Evolutionary conservation across 2,113 vertebrate genomes (phyloP).

Genomic region (Neotoma lepida): DNA sequence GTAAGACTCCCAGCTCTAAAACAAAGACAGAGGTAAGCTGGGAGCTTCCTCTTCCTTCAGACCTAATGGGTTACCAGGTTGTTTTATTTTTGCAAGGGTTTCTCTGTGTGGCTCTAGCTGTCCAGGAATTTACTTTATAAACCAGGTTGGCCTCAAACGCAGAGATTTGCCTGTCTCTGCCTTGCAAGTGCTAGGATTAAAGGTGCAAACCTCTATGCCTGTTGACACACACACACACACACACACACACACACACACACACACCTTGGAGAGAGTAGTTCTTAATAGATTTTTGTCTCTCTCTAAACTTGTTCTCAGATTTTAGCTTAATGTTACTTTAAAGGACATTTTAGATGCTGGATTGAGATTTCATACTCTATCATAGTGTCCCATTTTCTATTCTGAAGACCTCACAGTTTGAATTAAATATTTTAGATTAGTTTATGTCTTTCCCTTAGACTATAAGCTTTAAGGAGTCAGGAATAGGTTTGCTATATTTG

Average conservation of each 20-base stretch:
- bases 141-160: not conserved
- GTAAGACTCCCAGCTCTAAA: not conserved
- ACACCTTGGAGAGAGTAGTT: not conserved
- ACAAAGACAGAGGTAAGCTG: not conserved
- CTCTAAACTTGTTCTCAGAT: slow-evolving; percentile 34
- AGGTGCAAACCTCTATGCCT: not conserved
- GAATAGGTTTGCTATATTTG: slow-evolving; percentile 6
- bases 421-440: slow-evolving; percentile 41
- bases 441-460: slow-evolving; percentile 4
- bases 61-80: not conserved
- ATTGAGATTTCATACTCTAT: slow-evolving; percentile 28
- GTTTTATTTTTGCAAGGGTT: not conserved
- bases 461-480: not conserved
- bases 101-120: not conserved
- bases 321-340: slow-evolving; percentile 14
- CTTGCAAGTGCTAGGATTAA: not conserved
- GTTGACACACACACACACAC: not conserved
- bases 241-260: not conserved
- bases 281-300: slow-evolving; percentile 34
- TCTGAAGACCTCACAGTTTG: not conserved
- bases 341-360: not conserved
- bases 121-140: not conserved
- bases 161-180: not conserved
- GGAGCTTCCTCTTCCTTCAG: not conserved
- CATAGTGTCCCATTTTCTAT: not conserved